Evolutionary conservation across 2,797 vertebrate species (phyloP), one percentile per base, ranked within the genome.

Genomic region (Meriones psammophilus): DNA sequence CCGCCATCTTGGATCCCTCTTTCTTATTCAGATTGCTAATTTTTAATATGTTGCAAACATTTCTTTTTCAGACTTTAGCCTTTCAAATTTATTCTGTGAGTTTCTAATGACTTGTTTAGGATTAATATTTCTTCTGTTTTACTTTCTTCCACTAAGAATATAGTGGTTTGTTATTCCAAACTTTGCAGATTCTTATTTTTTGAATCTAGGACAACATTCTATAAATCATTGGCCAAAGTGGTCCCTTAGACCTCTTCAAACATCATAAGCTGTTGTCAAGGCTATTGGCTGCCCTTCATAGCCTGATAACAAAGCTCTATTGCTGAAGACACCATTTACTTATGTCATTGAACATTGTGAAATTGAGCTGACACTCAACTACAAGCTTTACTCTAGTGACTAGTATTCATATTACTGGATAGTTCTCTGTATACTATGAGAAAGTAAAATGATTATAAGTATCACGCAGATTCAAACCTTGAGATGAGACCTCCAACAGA

Each of bases 201-300:
- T 87, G 46, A 89, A 89, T 20, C 15, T 64, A 96, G n/a, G 5
- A 88, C 8, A 89, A 18, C n/a, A 80, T 74, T 94, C 91, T 56
- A 14, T 36, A 42, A 89, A 22, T 58, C 33, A 24, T 22, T 58
- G 20, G 33, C 10, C 78, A 80, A 36, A 13, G 9, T 58, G 20
- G 2, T 80, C 33, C 20, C 54, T 58, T 58, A 58, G 54, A 5
- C 1, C 9, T 22, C 9, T 5, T n/a, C 33, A 58, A 58, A 58
- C 20, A 80, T 58, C 1, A 14, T 4, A 36, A 10, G 20, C 33
- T 36, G 4, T 81, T 81, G 20, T 8, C 50, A 39, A 60, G 79
- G 12, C 13, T 81, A 26, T 15, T 39, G 22, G 22, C 15, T 60
- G 26, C 7, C 12, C 22, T 62, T 6, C 13, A 81, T 14, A 39